Conservation (phyloP, 2,113 vertebrate genomes). For the Oceanodroma tethys region DNA sequence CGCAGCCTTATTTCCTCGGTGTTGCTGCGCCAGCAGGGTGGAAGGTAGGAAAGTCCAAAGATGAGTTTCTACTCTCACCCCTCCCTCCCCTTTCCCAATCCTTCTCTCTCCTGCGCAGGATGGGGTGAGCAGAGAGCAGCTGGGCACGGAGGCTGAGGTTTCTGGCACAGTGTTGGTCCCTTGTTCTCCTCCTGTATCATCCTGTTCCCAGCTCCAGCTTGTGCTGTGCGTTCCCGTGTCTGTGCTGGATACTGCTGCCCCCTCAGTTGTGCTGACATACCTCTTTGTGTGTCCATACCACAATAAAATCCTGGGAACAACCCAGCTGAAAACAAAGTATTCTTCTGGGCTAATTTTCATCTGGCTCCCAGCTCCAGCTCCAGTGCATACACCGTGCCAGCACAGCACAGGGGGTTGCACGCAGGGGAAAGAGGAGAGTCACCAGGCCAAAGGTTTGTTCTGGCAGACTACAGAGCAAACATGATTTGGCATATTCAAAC, state of each 20-base stretch:
- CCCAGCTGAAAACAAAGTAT: background rate
- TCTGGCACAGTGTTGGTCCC: background rate
- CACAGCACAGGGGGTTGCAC: background rate
- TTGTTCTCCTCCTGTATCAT: background rate
- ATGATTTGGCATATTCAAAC: background rate
- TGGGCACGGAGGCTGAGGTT: background rate
- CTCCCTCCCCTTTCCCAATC: background rate
- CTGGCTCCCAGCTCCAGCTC: background rate
- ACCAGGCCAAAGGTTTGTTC: conserved; percentile 1
- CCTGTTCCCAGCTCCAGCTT: background rate
- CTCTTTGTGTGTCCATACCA: background rate
- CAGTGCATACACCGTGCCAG: accelerated
- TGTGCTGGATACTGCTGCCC: background rate
- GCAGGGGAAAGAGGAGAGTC: background rate
- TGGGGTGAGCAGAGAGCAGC: background rate
- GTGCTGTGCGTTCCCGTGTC: background rate
- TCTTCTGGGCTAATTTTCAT: background rate
- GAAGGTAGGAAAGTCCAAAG: background rate
- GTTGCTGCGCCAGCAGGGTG: background rate
- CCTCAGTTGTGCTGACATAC: background rate
- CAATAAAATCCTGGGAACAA: background rate
- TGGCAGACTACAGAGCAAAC: background rate
- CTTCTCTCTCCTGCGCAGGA: background rate
- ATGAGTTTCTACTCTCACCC: background rate
- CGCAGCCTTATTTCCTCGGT: background rate